Conservation (phyloP, 1,140 invertebrate genomes). For the Whitmania pigra region DNA sequence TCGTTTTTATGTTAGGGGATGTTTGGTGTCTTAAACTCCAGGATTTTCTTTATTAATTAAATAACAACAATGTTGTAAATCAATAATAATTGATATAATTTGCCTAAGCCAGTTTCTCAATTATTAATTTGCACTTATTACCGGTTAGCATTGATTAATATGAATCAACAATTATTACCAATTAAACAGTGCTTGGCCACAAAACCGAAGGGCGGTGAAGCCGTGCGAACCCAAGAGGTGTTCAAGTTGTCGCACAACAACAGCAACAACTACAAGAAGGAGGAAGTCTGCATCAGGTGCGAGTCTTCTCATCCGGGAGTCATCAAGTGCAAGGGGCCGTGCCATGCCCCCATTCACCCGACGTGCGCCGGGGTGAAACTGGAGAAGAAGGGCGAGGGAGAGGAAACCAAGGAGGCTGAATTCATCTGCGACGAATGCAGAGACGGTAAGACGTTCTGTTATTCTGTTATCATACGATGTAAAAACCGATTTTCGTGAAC, state of each 20-base stretch:
- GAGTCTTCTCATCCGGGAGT: background rate
- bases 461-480: too few relatives aligned
- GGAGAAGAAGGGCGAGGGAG: background rate
- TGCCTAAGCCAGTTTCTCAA: background rate
- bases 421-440: background rate
- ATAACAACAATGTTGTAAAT: too few relatives aligned
- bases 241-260: background rate
- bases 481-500: too few relatives aligned
- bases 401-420: background rate
- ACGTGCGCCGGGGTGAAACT: background rate
- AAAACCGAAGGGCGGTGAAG: background rate
- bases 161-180: too few relatives aligned
- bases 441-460: background rate
- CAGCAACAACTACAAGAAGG: background rate
- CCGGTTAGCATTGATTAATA: too few relatives aligned
- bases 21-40: too few relatives aligned
- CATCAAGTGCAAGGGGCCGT: conserved; percentile 7
- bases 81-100: too few relatives aligned
- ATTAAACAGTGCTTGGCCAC: too few relatives aligned
- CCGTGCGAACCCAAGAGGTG: background rate
- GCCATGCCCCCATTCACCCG: background rate
- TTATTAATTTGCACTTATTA: too few relatives aligned
- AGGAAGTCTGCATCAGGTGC: conserved; percentile 9
- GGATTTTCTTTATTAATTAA: too few relatives aligned
- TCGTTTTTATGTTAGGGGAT: too few relatives aligned